Evolutionary conservation across 1,140 invertebrate genomes (phyloP).

Genomic region (Macrocentrus cingulum): DNA sequence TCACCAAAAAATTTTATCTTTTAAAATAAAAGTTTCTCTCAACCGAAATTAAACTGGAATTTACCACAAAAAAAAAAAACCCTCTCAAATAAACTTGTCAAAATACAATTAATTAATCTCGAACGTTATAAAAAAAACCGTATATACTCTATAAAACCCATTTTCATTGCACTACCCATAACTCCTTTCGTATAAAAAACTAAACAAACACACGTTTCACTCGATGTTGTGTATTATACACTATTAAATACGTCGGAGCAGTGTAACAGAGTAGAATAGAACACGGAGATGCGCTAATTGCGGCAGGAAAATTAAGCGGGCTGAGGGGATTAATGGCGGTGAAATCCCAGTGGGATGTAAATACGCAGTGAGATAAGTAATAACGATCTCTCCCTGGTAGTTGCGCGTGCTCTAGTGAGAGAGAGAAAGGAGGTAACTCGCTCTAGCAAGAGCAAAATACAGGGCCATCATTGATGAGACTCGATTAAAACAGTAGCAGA

Average conservation of each 20-base stretch:
- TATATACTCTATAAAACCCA: no score
- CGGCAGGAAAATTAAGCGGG: conserved; percentile 17
- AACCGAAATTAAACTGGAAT: no score
- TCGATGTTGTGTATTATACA: neutral
- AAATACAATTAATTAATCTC: no score
- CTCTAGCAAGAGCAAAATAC: neutral
- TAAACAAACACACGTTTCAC: neutral
- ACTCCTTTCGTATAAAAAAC: neutral
- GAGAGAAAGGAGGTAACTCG: no score
- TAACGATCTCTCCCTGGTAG: conserved; percentile 14
- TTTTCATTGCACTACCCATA: no score
- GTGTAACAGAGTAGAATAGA: neutral
- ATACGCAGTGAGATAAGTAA: conserved; percentile 9
- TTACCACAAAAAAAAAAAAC: no score
- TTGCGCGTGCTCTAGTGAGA: no score
- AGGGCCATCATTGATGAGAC: conserved; percentile 2
- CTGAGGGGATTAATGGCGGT: conserved; percentile 15
- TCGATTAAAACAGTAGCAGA: neutral
- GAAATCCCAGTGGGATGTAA: conserved; percentile 14
- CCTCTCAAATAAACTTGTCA: no score
- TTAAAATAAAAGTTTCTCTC: no score
- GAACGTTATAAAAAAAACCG: no score
- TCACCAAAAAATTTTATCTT: no score
- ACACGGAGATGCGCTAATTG: conserved; percentile 9
- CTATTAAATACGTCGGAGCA: neutral